Base-by-base conservation (phyloP, 1,140 invertebrate species). In the Panonychus citri region DNA sequence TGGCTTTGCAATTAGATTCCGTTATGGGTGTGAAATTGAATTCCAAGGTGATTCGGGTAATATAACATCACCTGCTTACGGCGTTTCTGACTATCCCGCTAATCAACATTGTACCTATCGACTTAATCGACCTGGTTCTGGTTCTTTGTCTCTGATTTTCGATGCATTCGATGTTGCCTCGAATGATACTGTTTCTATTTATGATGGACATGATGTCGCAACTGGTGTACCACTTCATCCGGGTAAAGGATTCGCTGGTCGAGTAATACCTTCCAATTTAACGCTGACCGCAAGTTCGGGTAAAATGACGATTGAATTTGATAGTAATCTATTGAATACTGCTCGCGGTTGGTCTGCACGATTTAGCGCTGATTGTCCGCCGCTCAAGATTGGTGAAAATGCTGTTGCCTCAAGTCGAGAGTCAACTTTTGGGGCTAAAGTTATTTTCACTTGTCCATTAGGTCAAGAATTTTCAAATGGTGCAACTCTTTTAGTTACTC, bases 341-440 rank as follows among this genome's bases (percentile, higher is more conserved):
- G 78, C 76, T 49, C 74, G 74, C 61, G 83, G 89, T 59, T 94
- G 85, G 85, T 80, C 82, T 68, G 85, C 87, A 25, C 82, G 80
- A 17, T 95, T 88, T 70, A 91, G 86, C 61, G 85, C 88, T 63
- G 89, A 94, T 72, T 95, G 90, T 69, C 85, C 87, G 4, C 71
- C 77, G 21, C 70, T 94, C 30, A 75, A 80, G 65, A 80, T 86
- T 15, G 88, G 88, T 49, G 76, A 78, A 63, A 82, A 85, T 63
- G 87, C 86, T 27, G 72, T 90, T 63, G 83, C 85, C 30, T 90
- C 87, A 19, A 89, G 81, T 64, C 76, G 85, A 65, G 87, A 91
- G 66, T 90, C 85, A 27, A 81, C 84, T 49, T 93, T 91, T 71
- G 88, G 86, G 60, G 90, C 87, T 43, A 73, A 79, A 40, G 82